A percentile compares a stretch with the other conserved stretches of the same genome.
These are phyloP conservation scores for Enchytraeus crypticus DNA, from an alignment of 2,888 invertebrate species.

Conservation along the genomic window DNA sequence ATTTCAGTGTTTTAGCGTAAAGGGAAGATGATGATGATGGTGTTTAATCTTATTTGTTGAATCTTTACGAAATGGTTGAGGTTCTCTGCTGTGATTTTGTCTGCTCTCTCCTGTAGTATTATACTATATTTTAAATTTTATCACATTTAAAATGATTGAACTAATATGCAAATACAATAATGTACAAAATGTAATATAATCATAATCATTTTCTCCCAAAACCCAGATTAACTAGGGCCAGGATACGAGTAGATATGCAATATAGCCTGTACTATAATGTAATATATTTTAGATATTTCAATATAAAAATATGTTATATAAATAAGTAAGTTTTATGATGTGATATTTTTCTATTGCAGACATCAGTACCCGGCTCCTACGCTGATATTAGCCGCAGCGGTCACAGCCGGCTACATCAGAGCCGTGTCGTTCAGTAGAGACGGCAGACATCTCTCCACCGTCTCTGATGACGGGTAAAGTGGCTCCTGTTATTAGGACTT, in stretches of 20 bases:
- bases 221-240: too few species aligned
- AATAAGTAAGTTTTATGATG: background rate
- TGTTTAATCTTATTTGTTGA: too few species aligned
- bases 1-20: too few species aligned
- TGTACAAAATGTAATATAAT: background rate
- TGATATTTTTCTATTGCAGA: constrained; percentile 36
- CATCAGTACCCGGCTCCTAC: constrained; percentile 52
- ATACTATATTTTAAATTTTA: too few species aligned
- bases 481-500: too few species aligned
- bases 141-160: too few species aligned
- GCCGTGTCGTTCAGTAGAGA: constrained; percentile 49
- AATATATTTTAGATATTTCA: background rate
- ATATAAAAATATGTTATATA: background rate
- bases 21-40: too few species aligned
- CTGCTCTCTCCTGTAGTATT: too few species aligned
- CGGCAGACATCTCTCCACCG: constrained; percentile 50
- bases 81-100: too few species aligned
- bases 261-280: background rate
- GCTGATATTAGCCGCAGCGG: constrained; percentile 52
- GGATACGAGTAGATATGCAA: background rate
- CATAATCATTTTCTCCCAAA: too few species aligned
- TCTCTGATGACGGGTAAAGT: constrained; percentile 53
- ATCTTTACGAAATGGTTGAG: too few species aligned
- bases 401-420: constrained; percentile 51
- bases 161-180: too few species aligned